Percentiles rank a stretch among this genome's conserved stretches.
These are phyloP conservation scores for Megaceryle alcyon DNA, from an alignment of 2,797 vertebrate genomes.

Conservation along the genomic window DNA sequence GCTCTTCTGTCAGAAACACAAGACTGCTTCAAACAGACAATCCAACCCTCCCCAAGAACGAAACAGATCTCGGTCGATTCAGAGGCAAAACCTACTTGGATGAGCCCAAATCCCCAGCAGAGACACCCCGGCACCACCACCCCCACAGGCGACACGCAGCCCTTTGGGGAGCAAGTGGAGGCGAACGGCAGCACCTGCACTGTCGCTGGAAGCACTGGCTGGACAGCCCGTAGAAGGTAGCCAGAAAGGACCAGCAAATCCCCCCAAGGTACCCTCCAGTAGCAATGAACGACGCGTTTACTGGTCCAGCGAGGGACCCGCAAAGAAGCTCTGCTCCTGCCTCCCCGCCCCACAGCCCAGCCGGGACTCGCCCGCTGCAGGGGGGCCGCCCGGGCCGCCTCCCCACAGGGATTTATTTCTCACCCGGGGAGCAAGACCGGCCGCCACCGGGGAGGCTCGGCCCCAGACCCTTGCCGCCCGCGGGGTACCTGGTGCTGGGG, in stretches of 20 bases:
- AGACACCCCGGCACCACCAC: not conserved
- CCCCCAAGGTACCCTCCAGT: fast-evolving
- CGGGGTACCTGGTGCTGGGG: not conserved
- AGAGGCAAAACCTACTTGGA: not conserved
- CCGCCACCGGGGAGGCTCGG: not conserved
- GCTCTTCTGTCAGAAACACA: not conserved
- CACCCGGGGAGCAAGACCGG: not conserved
- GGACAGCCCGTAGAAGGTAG: not conserved
- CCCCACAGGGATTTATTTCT: not conserved
- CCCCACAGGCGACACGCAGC: not conserved
- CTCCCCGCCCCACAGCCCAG: not conserved
- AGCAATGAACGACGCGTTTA: not conserved
- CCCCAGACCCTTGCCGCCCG: not conserved
- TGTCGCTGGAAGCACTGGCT: not conserved
- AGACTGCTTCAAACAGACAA: not conserved
- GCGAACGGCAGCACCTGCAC: not conserved
- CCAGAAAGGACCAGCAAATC: not conserved
- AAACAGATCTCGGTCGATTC: not conserved
- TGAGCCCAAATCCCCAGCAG: not conserved
- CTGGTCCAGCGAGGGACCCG: not conserved
- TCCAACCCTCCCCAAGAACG: not conserved
- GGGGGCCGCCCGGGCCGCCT: not conserved
- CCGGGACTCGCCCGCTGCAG: not conserved
- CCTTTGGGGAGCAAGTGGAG: not conserved
- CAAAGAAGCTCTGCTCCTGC: not conserved